These are phyloP conservation scores for Nemurella pictetii DNA, from an alignment of 2,888 invertebrate genomes.

Conservation along the genomic window DNA sequence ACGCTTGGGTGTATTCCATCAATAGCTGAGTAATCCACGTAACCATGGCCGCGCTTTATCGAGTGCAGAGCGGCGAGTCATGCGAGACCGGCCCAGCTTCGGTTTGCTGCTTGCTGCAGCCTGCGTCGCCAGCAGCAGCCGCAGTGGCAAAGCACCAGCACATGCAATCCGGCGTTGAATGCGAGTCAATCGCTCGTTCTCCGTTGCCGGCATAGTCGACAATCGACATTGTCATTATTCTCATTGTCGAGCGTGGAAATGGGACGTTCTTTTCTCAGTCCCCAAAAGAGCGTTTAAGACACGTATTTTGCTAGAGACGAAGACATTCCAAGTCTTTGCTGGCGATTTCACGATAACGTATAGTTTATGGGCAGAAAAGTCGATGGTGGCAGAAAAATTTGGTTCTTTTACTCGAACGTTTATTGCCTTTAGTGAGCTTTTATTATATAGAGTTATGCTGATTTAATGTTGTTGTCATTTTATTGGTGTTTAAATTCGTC, in stretches of 20 bases:
- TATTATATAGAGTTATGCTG: conserved; percentile 19
- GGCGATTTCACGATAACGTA: not conserved
- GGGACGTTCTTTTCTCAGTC: not conserved
- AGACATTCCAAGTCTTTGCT: not conserved
- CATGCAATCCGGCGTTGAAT: not conserved
- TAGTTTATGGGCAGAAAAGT: not conserved
- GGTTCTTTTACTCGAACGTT: not conserved
- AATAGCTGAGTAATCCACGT: not conserved
- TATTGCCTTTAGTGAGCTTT: conserved; percentile 2
- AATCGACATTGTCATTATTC: conserved; percentile 12
- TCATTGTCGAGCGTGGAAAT: not conserved
- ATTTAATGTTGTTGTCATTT: conserved; percentile 11
- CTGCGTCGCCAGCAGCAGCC: not conserved
- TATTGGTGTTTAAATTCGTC: conserved; percentile 21
- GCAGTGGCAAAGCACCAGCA: no score
- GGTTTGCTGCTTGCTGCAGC: not conserved
- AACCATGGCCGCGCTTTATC: not conserved
- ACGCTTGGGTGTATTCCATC: conserved; percentile 2
- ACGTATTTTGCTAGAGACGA: not conserved
- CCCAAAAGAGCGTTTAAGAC: not conserved
- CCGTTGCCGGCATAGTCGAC: not conserved
- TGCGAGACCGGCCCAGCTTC: not conserved
- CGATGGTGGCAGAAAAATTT: not conserved
- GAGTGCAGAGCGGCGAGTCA: not conserved
- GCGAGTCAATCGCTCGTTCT: not conserved